These are phyloP conservation scores for Schizothorax lantsangensis DNA, from an alignment of 2,797 vertebrate genomes.

Conservation along the genomic window DNA sequence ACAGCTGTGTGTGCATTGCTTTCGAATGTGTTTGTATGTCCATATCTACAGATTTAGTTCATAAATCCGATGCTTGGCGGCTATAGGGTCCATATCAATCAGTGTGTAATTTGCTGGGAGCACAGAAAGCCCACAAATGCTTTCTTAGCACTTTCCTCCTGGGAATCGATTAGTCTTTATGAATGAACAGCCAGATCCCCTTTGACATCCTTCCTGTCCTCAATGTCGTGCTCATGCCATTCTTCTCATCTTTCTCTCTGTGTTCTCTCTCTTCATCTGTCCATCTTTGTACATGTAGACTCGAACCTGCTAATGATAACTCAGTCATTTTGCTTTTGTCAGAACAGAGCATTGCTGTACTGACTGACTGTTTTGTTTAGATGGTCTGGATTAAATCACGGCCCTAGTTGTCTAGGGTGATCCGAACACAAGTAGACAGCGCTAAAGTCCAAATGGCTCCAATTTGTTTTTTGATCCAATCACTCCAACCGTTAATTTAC, in stretches of 20 bases:
- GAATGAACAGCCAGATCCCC: slow-evolving; percentile 40
- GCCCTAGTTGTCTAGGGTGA: not conserved
- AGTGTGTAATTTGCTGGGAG: slow-evolving; percentile 52
- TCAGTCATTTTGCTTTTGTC: not conserved
- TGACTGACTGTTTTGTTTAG: not conserved
- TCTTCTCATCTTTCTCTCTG: not conserved
- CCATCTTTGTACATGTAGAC: not conserved
- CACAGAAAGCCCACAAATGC: slow-evolving; percentile 41
- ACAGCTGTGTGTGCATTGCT: slow-evolving; percentile 28
- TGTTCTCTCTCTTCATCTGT: slow-evolving; percentile 11
- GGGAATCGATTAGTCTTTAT: slow-evolving; percentile 56
- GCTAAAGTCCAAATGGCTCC: not conserved
- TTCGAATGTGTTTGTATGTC: slow-evolving; percentile 52
- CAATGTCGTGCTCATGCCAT: not conserved
- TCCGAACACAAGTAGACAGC: not conserved
- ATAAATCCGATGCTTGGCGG: slow-evolving; percentile 28
- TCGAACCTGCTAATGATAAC: slow-evolving; percentile 16
- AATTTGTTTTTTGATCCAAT: not conserved
- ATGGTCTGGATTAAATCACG: not conserved
- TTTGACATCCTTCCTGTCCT: slow-evolving; percentile 37
- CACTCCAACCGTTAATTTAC: not conserved
- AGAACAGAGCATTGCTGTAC: not conserved
- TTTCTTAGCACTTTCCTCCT: slow-evolving; percentile 44
- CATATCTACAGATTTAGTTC: slow-evolving; percentile 30
- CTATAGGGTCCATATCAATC: slow-evolving; percentile 46